phyloP scores from a whole-genome alignment of 2,888 invertebrate genomes.

The Chaetogeoica ovagalla region DNA sequence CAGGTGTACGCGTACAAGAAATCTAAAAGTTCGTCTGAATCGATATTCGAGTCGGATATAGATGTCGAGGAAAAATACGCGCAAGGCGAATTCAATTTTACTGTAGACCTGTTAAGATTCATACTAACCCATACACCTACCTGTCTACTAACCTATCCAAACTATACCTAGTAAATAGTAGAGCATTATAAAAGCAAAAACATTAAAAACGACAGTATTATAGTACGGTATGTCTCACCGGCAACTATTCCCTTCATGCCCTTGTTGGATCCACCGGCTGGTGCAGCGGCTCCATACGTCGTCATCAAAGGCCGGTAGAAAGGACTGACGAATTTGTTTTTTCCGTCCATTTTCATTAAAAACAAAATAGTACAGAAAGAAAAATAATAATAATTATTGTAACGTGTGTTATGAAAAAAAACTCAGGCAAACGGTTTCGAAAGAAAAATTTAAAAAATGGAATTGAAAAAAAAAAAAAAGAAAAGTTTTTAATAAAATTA shows the following conservation, averaged over 20 bases:
- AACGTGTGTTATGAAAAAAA: too few relatives aligned
- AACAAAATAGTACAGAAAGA: too few relatives aligned
- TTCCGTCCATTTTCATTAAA: conserved; percentile 41
- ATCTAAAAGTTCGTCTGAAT: too few relatives aligned
- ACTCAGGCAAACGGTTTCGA: too few relatives aligned
- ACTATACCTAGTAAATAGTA: background rate
- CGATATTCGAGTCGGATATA: background rate
- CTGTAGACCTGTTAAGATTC: background rate
- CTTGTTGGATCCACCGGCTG: conserved; percentile 63
- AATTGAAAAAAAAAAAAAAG: too few relatives aligned
- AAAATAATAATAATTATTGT: too few relatives aligned
- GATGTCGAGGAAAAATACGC: too few relatives aligned
- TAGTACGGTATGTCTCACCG: conserved; percentile 54
- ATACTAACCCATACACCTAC: background rate
- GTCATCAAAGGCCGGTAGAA: conserved; percentile 72
- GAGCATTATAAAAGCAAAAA: background rate
- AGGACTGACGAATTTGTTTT: conserved; percentile 54
- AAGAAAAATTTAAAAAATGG: too few relatives aligned
- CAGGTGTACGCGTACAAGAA: too few relatives aligned
- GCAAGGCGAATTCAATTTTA: background rate
- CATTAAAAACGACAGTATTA: background rate
- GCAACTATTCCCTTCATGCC: conserved; percentile 92
- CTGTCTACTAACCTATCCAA: too few relatives aligned
- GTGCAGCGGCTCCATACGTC: conserved; percentile 71
- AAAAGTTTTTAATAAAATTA: too few relatives aligned